Conservation (phyloP, 1,140 invertebrate species). For the Drosophila tropicalis region DNA sequence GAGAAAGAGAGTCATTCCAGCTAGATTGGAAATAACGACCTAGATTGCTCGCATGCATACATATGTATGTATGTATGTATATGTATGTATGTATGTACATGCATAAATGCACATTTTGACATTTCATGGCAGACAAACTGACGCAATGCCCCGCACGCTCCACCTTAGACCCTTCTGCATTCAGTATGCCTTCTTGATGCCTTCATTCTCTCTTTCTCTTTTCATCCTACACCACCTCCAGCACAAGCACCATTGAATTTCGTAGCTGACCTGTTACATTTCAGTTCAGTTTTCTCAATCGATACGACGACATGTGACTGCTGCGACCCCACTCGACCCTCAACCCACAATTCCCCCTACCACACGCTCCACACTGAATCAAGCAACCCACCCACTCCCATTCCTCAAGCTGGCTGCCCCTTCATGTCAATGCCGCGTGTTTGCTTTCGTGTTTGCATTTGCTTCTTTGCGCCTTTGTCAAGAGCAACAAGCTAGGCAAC, state of each 20-base stretch:
- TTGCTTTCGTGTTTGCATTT: slow-evolving; percentile 73
- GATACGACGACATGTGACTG: slow-evolving; percentile 57
- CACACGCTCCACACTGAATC: background rate
- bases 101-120: slow-evolving; percentile 54
- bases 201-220: background rate
- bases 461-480: slow-evolving; percentile 60
- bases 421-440: slow-evolving; percentile 63
- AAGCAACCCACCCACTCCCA: background rate
- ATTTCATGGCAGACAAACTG: slow-evolving; percentile 48
- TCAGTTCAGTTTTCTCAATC: slow-evolving; percentile 52
- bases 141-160: slow-evolving; percentile 30
- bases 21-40: slow-evolving; percentile 38
- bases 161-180: background rate
- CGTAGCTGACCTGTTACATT: slow-evolving; percentile 72
- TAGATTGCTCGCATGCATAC: slow-evolving; percentile 7
- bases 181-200: background rate
- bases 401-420: background rate
- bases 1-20: slow-evolving; percentile 2
- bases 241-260: background rate
- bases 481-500: slow-evolving; percentile 51
- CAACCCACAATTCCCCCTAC: background rate
- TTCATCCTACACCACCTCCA: background rate
- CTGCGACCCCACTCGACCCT: slow-evolving; percentile 37
- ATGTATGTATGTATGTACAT: too few relatives aligned
- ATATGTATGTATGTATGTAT: too few relatives aligned